phyloP scores from a whole-genome alignment of 2,113 vertebrate species.

The Amphiprion percula region DNA sequence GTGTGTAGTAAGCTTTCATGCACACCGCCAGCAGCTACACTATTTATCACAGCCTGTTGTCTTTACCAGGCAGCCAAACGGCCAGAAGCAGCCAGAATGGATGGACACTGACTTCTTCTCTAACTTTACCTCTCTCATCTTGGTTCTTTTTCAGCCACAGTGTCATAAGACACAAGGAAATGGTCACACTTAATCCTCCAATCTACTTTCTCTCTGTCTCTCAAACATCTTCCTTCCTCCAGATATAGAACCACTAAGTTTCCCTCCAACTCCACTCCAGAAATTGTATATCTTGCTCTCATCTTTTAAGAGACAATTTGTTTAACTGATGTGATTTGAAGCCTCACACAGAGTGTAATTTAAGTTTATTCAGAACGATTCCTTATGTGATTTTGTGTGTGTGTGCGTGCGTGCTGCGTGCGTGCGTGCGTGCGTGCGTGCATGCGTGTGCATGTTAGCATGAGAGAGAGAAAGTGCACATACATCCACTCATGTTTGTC shows the following conservation, averaged over 20 bases:
- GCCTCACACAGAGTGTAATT: slow-evolving; percentile 31
- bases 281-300: slow-evolving; percentile 38
- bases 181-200: slow-evolving; percentile 28
- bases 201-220: slow-evolving; percentile 35
- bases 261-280: slow-evolving; percentile 14
- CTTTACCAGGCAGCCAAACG: slow-evolving; percentile 47
- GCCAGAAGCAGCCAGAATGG: slow-evolving; percentile 29
- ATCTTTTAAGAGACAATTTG: slow-evolving; percentile 41
- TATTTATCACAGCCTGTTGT: slow-evolving; percentile 50
- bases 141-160: slow-evolving; percentile 63
- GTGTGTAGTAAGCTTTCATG: slow-evolving; percentile 45
- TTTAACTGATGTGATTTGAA: slow-evolving; percentile 59
- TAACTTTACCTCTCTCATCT: slow-evolving; percentile 23
- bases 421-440: neutral
- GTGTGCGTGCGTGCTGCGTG: neutral
- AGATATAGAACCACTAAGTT: slow-evolving; percentile 59
- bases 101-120: slow-evolving; percentile 34
- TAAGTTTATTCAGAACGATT: slow-evolving; percentile 40
- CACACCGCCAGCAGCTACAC: slow-evolving; percentile 24
- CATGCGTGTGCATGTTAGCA: neutral
- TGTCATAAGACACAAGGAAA: slow-evolving; percentile 49
- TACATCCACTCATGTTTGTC: slow-evolving; percentile 61
- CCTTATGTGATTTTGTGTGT: slow-evolving; percentile 40
- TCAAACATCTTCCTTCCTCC: slow-evolving; percentile 45
- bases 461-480: slow-evolving; percentile 27